Evolutionary conservation across 30 jellyfish, hydroid and myxozoan genomes (phyloP).

Genomic region (Hydractinia echinata): DNA sequence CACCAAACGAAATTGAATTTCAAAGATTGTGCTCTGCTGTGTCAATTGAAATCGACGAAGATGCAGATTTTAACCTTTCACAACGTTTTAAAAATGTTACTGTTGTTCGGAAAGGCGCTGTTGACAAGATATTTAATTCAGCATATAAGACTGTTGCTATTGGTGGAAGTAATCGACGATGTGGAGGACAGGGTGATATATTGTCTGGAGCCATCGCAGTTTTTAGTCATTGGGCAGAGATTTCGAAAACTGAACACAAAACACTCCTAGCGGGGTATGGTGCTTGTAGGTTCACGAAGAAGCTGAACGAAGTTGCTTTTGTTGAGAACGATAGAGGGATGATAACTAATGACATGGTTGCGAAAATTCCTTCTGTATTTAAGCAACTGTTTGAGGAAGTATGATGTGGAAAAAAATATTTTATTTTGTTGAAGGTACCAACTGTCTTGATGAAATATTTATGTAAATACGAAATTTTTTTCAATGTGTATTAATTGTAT

Average conservation of each 20-base stretch:
- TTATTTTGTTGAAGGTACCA: no score
- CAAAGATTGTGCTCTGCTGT: conserved; percentile 67
- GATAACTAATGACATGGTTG: conserved; percentile 77
- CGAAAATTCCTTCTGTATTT: conserved; percentile 29
- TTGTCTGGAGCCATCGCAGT: conserved; percentile 88
- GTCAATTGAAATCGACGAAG: conserved; percentile 29
- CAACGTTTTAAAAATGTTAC: conserved; percentile 64
- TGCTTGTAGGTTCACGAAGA: conserved; percentile 66
- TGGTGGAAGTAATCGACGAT: conserved; percentile 88
- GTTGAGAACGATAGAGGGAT: conserved; percentile 71
- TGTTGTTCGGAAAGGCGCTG: conserved; percentile 70
- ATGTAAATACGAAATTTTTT: no score
- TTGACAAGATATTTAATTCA: conserved; percentile 47
- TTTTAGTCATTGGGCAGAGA: conserved; percentile 66
- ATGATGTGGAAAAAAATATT: no score
- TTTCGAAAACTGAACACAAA: conserved; percentile 19
- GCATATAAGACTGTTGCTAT: background rate
- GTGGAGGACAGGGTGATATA: conserved; percentile 99
- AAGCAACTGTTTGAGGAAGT: background rate
- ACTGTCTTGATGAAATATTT: no score
- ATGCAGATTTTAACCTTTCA: conserved; percentile 33
- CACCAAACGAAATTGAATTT: conserved; percentile 87
- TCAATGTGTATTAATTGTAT: no score
- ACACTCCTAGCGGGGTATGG: conserved; percentile 55
- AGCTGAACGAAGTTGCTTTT: conserved; percentile 44